A percentile compares a stretch with the other conserved stretches of the same genome.
phyloP scores from a whole-genome alignment of 23 tunicate species.

The Ascidia mentula region DNA sequence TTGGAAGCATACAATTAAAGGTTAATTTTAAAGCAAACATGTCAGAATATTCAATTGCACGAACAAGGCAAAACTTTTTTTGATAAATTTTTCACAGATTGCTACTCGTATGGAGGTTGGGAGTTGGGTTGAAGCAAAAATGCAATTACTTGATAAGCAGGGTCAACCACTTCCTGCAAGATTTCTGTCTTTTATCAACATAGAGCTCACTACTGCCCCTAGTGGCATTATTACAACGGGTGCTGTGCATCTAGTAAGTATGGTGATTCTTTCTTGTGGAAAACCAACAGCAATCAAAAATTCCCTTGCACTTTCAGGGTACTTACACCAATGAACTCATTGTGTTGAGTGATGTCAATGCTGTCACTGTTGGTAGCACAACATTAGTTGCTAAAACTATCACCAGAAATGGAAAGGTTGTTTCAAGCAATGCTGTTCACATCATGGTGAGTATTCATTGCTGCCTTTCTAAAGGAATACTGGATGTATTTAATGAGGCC shows the following conservation, averaged over 20 bases:
- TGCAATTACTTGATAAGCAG: conserved; percentile 21
- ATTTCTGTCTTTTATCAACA: conserved; percentile 26
- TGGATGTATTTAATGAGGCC: not conserved
- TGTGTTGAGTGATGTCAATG: conserved; percentile 29
- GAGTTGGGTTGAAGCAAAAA: not conserved
- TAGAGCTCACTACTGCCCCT: conserved; percentile 19
- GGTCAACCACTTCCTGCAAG: conserved; percentile 30
- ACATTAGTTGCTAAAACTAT: conserved; percentile 28
- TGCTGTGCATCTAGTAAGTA: conserved; percentile 29
- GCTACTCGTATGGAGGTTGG: conserved; percentile 32
- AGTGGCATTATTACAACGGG: conserved; percentile 12
- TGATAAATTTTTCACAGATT: conserved; percentile 10
- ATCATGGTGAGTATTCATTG: conserved; percentile 34
- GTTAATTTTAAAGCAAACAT: not conserved
- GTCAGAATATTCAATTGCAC: not conserved
- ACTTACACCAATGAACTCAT: not conserved
- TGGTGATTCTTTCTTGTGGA: too few relatives aligned
- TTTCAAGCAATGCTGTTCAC: conserved; percentile 39
- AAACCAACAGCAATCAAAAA: too few relatives aligned
- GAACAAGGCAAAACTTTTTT: not conserved
- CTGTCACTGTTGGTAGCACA: conserved; percentile 38
- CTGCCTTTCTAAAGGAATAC: not conserved
- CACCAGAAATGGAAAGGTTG: conserved; percentile 14
- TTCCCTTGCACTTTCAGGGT: too few relatives aligned
- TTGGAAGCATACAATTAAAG: conserved; percentile 21